Percentiles rank a stretch among this genome's conserved stretches.
phyloP scores from a whole-genome alignment of 2,113 vertebrate species.

The Mirza zaza region DNA sequence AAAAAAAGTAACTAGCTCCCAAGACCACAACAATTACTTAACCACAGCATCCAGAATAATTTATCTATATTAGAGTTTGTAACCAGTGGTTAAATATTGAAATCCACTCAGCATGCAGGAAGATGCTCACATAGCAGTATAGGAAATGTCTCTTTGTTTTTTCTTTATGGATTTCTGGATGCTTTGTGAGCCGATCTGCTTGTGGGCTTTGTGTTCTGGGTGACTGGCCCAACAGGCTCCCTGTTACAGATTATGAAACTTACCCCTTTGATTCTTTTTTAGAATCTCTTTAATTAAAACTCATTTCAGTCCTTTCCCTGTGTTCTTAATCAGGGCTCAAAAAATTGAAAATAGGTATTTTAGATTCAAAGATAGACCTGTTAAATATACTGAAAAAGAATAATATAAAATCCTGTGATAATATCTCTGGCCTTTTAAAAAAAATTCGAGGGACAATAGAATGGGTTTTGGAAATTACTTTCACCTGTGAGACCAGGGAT shows the following conservation, averaged over 20 bases:
- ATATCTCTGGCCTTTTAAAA: not conserved
- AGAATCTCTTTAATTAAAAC: not conserved
- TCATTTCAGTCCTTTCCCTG: not conserved
- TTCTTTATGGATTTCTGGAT: not conserved
- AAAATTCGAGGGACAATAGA: not conserved
- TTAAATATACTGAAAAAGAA: not conserved
- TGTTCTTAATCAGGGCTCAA: conserved; percentile 22
- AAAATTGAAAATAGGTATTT: conserved; percentile 23
- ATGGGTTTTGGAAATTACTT: conserved; percentile 23
- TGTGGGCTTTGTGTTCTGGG: not conserved
- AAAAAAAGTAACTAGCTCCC: conserved; percentile 30
- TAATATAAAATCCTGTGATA: not conserved
- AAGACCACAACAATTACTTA: conserved; percentile 64
- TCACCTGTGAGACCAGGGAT: not conserved
- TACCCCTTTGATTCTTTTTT: not conserved
- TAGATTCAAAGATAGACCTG: not conserved
- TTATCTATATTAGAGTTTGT: conserved; percentile 55
- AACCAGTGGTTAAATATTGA: conserved; percentile 52
- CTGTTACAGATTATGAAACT: not conserved
- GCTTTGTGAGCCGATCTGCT: not conserved
- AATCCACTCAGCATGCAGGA: conserved; percentile 35
- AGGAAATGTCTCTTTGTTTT: not conserved
- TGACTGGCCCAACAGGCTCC: not conserved
- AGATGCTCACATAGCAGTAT: not conserved
- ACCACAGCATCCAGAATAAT: conserved; percentile 63